A percentile compares a stretch with the other conserved stretches of the same genome.
Evolutionary conservation across 2,797 vertebrate genomes (phyloP).

Genomic region (Gambusia yucatana): DNA sequence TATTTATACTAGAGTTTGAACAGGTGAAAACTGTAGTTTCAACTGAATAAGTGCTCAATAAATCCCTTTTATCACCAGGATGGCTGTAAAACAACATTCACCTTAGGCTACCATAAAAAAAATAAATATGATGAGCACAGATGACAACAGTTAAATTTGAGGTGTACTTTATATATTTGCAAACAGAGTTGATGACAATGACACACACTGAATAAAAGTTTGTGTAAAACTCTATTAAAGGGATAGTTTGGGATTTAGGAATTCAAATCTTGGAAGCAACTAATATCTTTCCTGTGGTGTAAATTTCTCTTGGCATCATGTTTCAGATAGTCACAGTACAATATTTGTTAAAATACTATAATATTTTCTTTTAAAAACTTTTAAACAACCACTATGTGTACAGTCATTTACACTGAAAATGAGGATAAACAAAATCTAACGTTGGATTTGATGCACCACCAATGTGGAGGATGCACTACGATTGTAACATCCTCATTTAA

Average conservation of each 20-base stretch:
- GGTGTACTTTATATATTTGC: background rate
- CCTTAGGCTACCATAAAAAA: background rate
- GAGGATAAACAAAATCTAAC: background rate
- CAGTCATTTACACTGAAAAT: background rate
- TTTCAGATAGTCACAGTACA: background rate
- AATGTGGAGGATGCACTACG: background rate
- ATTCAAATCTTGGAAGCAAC: background rate
- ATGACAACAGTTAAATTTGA: background rate
- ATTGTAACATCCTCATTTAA: background rate
- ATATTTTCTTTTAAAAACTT: background rate
- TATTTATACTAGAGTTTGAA: constrained; percentile 1
- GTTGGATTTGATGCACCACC: background rate
- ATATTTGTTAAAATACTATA: background rate
- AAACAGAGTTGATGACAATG: background rate
- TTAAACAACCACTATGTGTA: background rate
- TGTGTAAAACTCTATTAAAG: constrained; percentile 2
- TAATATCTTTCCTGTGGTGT: background rate
- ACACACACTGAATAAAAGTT: background rate
- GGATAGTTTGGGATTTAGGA: background rate
- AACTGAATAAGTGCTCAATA: background rate
- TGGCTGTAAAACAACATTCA: background rate
- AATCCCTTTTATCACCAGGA: background rate
- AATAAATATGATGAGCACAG: constrained; percentile 1
- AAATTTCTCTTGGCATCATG: background rate
- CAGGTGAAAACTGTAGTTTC: constrained; percentile 4